These are phyloP conservation scores for Drosophila anomelani DNA, from an alignment of 2,888 invertebrate species.

Conservation along the genomic window DNA sequence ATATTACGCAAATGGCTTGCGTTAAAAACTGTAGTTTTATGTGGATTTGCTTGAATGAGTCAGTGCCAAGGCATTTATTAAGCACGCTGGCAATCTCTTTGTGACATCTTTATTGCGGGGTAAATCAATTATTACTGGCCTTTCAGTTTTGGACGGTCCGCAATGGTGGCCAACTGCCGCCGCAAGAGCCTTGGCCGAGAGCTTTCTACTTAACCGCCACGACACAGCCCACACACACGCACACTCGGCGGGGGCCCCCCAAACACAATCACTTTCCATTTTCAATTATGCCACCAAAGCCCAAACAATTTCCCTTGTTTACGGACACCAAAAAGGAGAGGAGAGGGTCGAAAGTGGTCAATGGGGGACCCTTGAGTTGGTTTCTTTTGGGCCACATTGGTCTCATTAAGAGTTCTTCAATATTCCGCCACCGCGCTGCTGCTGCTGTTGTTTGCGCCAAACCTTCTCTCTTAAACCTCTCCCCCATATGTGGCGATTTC, in stretches of 20 bases:
- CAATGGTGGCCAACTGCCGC: constrained; percentile 14
- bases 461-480: background rate
- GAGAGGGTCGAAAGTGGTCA: constrained; percentile 5
- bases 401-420: constrained; percentile 68
- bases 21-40: background rate
- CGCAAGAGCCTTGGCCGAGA: constrained; percentile 38
- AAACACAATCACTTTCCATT: constrained; percentile 65
- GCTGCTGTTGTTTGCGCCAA: constrained; percentile 12
- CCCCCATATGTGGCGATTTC: constrained; percentile 22
- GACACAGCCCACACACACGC: constrained; percentile 5
- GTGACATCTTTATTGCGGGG: constrained; percentile 43
- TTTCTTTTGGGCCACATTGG: constrained; percentile 37
- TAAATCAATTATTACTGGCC: constrained; percentile 45
- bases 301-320: constrained; percentile 48
- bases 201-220: constrained; percentile 21
- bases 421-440: constrained; percentile 29
- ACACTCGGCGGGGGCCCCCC: background rate
- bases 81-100: constrained; percentile 19
- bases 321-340: constrained; percentile 12
- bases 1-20: background rate
- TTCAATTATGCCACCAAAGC: constrained; percentile 60
- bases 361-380: constrained; percentile 26
- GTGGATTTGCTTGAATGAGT: constrained; percentile 4
- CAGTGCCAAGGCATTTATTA: constrained; percentile 13
- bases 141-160: constrained; percentile 23